Evolutionary conservation across 2,113 vertebrate species (phyloP).

Genomic region (Lethenteron camtschaticum): DNA sequence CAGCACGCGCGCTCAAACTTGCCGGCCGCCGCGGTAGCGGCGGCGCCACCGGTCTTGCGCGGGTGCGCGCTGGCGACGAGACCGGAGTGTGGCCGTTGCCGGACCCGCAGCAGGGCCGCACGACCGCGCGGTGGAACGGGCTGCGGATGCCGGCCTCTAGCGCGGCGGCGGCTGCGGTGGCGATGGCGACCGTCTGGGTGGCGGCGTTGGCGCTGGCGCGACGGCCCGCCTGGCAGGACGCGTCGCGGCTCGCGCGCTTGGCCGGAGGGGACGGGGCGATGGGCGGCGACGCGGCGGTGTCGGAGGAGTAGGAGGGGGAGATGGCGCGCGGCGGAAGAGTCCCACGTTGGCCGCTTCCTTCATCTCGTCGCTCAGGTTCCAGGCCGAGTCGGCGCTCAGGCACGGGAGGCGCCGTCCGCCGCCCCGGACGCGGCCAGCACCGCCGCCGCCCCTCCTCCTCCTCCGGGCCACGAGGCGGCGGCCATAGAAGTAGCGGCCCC

Average conservation of each 20-base stretch:
- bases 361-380: slow-evolving; percentile 94
- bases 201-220: slow-evolving; percentile 34
- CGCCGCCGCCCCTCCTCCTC: slow-evolving; percentile 20
- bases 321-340: too few relatives aligned
- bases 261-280: too few relatives aligned
- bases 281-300: too few relatives aligned
- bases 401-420: slow-evolving; percentile 30
- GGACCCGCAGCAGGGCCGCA: too few relatives aligned
- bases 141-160: slow-evolving; percentile 57
- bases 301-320: too few relatives aligned
- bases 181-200: slow-evolving; percentile 53
- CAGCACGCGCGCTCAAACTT: slow-evolving; percentile 78
- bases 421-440: slow-evolving; percentile 19
- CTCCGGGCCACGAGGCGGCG: too few relatives aligned
- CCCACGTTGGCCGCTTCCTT: slow-evolving; percentile 91
- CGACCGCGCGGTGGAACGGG: slow-evolving; percentile 10
- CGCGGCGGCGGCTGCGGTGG: slow-evolving; percentile 32
- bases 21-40: slow-evolving; percentile 74
- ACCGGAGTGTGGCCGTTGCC: slow-evolving; percentile 40
- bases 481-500: too few relatives aligned
- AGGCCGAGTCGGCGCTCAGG: slow-evolving; percentile 57
- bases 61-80: slow-evolving; percentile 28
- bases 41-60: slow-evolving; percentile 74
- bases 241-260: background rate
- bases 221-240: slow-evolving; percentile 48